Base-by-base conservation (phyloP, 2,113 vertebrate species). In the Siphamia tubifer region DNA sequence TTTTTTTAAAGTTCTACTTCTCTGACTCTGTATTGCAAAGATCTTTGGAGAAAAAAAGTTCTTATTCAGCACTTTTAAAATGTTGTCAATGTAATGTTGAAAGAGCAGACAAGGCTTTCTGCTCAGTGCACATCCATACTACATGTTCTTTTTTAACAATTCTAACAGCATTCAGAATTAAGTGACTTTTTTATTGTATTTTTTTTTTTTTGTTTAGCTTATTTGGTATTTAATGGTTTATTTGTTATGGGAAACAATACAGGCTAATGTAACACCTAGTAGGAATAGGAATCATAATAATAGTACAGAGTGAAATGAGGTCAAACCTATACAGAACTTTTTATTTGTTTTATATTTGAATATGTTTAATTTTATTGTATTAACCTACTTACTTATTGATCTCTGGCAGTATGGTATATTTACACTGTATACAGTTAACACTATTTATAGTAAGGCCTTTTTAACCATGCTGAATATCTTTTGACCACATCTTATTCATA, bases 101-200 rank as follows among this genome's bases (percentile, higher is more conserved):
- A 34, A 11, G 42, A 60, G 24, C n/a, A n/a, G n/a, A 5, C 23
- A 42, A 2, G 3, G 3, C 1, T 11, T 2, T 36, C 8, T 43
- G 69, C 51, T 80, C 28, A 75, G 57, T 15, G 6, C 3, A 1
- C 6, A 10, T 45, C n/a, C 8, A 8, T 11, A 7, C 2, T 45
- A 9, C 8, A 34, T 28, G 34, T 12, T 6, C 8, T 12, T 10
- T 20, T 11, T 3, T n/a, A n/a, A n/a, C n/a, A 13, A 12, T 4
- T 16, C n/a, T 53, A 20, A 30, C 13, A 10, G 12, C 3, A 6
- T 9, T 4, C 28, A 9, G 6, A 1, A 8, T 16, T 11, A 5
- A 17, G 39, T n/a, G n/a, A n/a, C n/a, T n/a, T n/a, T n/a, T n/a
- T n/a, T n/a, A n/a, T n/a, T n/a, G n/a, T n/a, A n/a, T n/a, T n/a